Conservation (phyloP, 2,113 vertebrate genomes). For the Trematocara nigrifrons region DNA sequence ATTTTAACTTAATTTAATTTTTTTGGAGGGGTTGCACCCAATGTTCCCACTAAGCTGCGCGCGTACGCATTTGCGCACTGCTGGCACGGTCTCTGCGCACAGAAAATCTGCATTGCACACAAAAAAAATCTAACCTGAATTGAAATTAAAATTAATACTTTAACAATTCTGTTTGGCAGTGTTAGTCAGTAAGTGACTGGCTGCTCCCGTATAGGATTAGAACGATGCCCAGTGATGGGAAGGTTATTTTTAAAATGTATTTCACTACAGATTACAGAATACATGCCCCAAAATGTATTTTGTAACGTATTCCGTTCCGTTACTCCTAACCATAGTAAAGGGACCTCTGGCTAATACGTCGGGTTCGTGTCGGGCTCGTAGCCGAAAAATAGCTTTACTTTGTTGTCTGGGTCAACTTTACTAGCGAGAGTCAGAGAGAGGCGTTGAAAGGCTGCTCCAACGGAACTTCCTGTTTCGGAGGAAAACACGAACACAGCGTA, state of each 20-base stretch:
- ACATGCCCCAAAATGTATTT: background rate
- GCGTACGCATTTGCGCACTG: rapidly evolving
- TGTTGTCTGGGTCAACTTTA: too few species aligned
- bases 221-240: background rate
- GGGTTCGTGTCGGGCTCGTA: too few species aligned
- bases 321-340: background rate
- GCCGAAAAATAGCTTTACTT: too few species aligned
- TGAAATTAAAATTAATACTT: background rate
- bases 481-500: too few species aligned
- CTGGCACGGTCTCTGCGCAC: background rate
- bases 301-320: background rate
- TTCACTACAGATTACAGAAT: background rate
- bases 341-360: too few species aligned
- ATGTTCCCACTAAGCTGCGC: background rate
- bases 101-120: background rate
- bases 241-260: background rate
- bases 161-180: background rate
- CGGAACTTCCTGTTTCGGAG: too few species aligned
- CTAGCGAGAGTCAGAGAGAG: too few species aligned
- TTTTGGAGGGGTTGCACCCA: background rate
- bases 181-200: background rate
- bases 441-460: too few species aligned
- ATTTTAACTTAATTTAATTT: background rate
- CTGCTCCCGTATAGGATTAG: background rate
- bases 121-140: background rate